phyloP scores from a whole-genome alignment of 1,140 invertebrate species.

The Penaeus vannamei region DNA sequence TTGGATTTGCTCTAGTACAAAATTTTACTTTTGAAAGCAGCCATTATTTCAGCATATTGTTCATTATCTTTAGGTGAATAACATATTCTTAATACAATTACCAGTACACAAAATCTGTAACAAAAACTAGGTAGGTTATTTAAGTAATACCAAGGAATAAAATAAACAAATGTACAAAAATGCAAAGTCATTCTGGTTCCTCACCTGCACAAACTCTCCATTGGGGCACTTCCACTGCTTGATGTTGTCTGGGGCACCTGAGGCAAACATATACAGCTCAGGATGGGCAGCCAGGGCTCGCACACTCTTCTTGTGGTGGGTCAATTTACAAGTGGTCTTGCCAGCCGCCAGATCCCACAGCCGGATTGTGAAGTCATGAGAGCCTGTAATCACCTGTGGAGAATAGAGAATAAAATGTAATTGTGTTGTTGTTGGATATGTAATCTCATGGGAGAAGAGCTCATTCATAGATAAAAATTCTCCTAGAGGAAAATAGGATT shows the following conservation, averaged over 20 bases:
- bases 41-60: too few species aligned
- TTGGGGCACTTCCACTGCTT: constrained; percentile 99
- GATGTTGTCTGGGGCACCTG: constrained; percentile 98
- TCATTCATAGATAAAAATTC: too few species aligned
- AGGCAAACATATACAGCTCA: constrained; percentile 95
- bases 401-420: neutral
- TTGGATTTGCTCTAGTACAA: too few species aligned
- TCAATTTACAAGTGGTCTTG: constrained; percentile 93
- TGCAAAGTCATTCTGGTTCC: neutral
- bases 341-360: constrained; percentile 98
- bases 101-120: neutral
- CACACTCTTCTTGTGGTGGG: constrained; percentile 99
- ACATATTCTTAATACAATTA: too few species aligned
- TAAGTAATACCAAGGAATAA: neutral
- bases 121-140: neutral
- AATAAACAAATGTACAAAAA: neutral
- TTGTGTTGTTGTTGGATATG: neutral
- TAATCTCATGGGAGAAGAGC: too few species aligned
- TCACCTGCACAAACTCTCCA: constrained; percentile 87
- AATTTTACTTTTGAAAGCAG: too few species aligned
- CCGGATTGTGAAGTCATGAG: constrained; percentile 84
- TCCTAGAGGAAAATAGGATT: too few species aligned
- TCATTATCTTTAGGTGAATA: too few species aligned
- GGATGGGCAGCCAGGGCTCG: constrained; percentile 93
- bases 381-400: constrained; percentile 78